These are phyloP conservation scores for Pampusana beccarii DNA, from an alignment of 2,113 vertebrate species.

Conservation along the genomic window DNA sequence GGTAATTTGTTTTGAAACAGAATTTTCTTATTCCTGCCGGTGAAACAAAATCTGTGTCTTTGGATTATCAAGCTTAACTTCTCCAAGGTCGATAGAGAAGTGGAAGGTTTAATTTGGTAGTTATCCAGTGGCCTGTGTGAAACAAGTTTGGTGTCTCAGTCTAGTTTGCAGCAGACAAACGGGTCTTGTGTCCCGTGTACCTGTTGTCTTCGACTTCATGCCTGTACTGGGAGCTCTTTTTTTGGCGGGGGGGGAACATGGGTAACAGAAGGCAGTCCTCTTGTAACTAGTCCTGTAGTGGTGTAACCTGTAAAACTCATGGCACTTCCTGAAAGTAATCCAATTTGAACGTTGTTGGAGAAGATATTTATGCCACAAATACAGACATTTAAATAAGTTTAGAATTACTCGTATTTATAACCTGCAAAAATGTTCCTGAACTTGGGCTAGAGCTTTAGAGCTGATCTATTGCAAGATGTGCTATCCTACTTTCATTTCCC, in stretches of 20 bases:
- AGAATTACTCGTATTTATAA: background rate
- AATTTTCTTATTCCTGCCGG: background rate
- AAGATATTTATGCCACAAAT: background rate
- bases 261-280: background rate
- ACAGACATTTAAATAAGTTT: background rate
- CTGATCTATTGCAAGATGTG: background rate
- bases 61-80: background rate
- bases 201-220: background rate
- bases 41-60: background rate
- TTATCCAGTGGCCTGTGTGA: background rate
- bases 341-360: background rate
- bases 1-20: background rate
- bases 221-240: background rate
- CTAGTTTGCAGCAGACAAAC: background rate
- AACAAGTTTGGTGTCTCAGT: background rate
- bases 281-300: background rate
- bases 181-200: rapidly evolving
- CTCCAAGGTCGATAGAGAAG: background rate
- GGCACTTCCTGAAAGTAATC: background rate
- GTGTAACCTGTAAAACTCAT: background rate
- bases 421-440: background rate
- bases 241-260: rapidly evolving
- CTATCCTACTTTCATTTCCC: background rate
- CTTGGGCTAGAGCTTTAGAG: background rate
- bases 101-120: background rate